Conservation (phyloP, 2,888 invertebrate genomes). For the Caenorhabditis sp. region DNA sequence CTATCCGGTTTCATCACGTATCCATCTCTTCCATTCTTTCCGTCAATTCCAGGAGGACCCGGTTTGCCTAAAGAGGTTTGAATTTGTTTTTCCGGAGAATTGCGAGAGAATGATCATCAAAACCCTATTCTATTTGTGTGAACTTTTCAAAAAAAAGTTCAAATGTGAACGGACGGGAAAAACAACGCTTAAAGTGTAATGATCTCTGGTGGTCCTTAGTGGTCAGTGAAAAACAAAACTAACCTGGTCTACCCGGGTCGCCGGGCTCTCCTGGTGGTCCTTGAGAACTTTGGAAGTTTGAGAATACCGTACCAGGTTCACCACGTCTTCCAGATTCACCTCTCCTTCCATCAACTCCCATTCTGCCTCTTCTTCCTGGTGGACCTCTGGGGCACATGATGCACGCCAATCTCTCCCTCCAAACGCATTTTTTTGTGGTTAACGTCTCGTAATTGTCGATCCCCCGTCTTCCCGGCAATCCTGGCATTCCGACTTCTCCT, state of each 20-base stretch:
- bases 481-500: conserved; percentile 47
- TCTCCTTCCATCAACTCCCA: conserved; percentile 37
- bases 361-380: conserved; percentile 53
- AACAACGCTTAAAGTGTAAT: not conserved
- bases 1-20: conserved; percentile 25
- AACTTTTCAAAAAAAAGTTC: too few species aligned
- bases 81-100: not conserved
- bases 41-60: conserved; percentile 18
- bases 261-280: conserved; percentile 36
- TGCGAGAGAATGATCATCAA: not conserved
- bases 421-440: conserved; percentile 31
- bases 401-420: conserved; percentile 27
- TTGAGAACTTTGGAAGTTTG: not conserved
- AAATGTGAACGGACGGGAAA: too few species aligned
- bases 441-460: conserved; percentile 41
- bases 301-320: not conserved
- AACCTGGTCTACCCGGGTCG: conserved; percentile 33
- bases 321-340: conserved; percentile 46
- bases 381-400: conserved; percentile 59
- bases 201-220: not conserved
- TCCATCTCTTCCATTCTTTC: conserved; percentile 30
- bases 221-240: too few species aligned
- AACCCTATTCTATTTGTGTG: too few species aligned
- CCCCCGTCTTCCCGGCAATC: conserved; percentile 49
- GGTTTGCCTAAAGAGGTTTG: conserved; percentile 23